Conservation (phyloP, 2,888 invertebrate species). For the Bombyx huttoni region DNA sequence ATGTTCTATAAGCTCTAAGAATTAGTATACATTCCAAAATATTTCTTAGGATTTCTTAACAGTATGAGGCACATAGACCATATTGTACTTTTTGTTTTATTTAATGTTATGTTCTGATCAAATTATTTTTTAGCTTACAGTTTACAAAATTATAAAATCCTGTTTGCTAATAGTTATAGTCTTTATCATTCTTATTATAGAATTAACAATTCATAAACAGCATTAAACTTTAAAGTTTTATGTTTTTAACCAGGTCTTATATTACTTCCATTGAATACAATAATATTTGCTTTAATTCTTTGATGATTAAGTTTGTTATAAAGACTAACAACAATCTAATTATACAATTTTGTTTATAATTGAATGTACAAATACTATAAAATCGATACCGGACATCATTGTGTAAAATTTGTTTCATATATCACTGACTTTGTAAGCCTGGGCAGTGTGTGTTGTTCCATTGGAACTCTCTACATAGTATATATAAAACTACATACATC, state of each 20-base stretch:
- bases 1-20: slow-evolving; percentile 8
- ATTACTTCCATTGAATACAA: slow-evolving; percentile 5
- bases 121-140: background rate
- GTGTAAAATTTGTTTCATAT: slow-evolving; percentile 7
- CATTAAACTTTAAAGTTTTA: background rate
- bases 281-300: background rate
- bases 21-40: slow-evolving; percentile 34
- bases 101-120: background rate
- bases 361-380: slow-evolving; percentile 6
- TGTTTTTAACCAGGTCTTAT: slow-evolving; percentile 1
- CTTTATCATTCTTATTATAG: background rate
- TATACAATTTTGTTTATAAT: background rate
- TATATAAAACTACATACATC: background rate
- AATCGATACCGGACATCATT: slow-evolving; percentile 1
- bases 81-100: background rate
- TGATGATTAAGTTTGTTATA: background rate
- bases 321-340: background rate
- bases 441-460: slow-evolving; percentile 28
- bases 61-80: background rate
- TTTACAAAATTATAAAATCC: background rate
- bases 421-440: slow-evolving; percentile 38
- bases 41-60: background rate
- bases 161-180: background rate
- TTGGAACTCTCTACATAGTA: slow-evolving; percentile 11
- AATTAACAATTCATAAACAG: background rate